Conservation (phyloP, 2,113 vertebrate genomes). For the Apaloderma vittatum region DNA sequence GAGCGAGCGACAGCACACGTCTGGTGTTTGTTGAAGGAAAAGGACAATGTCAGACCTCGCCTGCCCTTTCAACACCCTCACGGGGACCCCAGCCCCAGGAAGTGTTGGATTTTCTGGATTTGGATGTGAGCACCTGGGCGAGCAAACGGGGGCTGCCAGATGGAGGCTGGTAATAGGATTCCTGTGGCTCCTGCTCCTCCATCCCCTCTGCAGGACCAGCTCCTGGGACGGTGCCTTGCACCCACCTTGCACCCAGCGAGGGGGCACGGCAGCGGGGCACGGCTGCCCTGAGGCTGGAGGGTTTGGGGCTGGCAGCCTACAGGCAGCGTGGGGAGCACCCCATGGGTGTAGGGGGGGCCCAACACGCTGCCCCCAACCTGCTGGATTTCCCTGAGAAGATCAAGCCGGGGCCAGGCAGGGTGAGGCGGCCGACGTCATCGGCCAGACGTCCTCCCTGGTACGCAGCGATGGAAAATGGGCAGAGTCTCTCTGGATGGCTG, state of each 20-base stretch:
- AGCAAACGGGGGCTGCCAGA: not conserved
- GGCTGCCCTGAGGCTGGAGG: accelerated
- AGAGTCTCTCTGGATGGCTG: accelerated
- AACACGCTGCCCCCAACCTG: not conserved
- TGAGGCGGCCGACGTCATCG: accelerated
- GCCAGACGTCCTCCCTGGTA: not conserved
- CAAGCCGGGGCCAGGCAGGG: not conserved
- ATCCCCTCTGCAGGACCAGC: not conserved
- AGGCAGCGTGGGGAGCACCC: not conserved
- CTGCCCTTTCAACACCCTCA: not conserved
- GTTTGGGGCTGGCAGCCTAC: not conserved
- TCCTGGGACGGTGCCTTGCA: accelerated
- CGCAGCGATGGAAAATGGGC: not conserved
- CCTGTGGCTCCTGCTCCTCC: accelerated
- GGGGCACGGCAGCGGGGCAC: not conserved
- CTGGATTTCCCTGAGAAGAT: not conserved
- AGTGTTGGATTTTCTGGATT: not conserved
- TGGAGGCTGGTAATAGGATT: not conserved
- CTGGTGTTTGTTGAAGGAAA: not conserved
- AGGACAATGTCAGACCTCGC: accelerated
- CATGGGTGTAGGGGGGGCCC: not conserved
- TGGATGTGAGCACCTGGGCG: accelerated
- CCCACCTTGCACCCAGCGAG: not conserved
- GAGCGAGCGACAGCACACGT: accelerated
- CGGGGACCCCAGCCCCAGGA: accelerated